These are phyloP conservation scores for Marisa cornuarietis DNA, from an alignment of 1,140 invertebrate species.

Conservation along the genomic window DNA sequence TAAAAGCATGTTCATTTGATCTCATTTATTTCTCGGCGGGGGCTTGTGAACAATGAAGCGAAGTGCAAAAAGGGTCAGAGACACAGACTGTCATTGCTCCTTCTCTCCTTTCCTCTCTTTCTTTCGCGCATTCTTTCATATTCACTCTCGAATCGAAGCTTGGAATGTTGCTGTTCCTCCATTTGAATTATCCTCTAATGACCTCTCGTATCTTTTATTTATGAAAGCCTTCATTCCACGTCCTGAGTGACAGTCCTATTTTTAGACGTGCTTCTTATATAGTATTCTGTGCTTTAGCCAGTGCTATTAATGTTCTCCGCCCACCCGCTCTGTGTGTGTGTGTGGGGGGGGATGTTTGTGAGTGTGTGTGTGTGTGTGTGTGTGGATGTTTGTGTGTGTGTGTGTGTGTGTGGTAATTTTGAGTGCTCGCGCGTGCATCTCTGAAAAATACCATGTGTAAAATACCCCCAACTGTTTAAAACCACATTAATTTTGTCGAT, in stretches of 20 bases:
- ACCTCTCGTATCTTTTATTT: not conserved
- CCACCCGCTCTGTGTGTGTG: not conserved
- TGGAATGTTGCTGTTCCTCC: not conserved
- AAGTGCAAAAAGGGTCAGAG: not conserved
- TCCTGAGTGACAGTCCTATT: not conserved
- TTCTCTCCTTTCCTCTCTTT: conserved; percentile 5
- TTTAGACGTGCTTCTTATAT: not conserved
- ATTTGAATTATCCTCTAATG: not conserved
- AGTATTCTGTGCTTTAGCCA: not conserved
- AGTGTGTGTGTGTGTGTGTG: too few relatives aligned
- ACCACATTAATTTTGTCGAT: too few relatives aligned
- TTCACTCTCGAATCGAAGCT: not conserved
- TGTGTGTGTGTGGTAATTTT: too few relatives aligned
- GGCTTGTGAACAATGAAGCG: too few relatives aligned
- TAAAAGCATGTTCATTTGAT: not conserved
- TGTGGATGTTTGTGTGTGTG: too few relatives aligned
- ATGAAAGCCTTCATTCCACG: not conserved
- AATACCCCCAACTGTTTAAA: too few relatives aligned
- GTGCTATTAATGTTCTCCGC: not conserved
- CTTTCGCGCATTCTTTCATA: not conserved
- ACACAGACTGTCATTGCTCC: not conserved
- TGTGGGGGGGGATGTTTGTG: too few relatives aligned
- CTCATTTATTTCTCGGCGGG: not conserved
- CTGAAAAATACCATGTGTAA: too few relatives aligned
- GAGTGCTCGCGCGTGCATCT: too few relatives aligned